Conservation (phyloP, 2,888 invertebrate genomes). For the Salpingus planirostris region DNA sequence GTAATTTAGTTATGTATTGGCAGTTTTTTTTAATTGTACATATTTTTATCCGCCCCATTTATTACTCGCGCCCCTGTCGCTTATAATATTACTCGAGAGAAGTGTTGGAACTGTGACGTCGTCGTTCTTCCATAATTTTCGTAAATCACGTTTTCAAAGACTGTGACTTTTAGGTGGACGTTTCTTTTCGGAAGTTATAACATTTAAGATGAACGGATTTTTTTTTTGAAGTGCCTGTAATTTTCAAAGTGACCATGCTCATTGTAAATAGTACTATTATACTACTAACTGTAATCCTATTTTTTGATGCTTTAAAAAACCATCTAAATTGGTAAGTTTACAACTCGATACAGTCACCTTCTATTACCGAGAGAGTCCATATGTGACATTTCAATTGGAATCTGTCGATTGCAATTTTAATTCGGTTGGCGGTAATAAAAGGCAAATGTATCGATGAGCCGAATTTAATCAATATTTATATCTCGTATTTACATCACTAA, state of each 20-base stretch:
- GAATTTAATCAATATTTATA: no score
- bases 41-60: constrained; percentile 3
- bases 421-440: no score
- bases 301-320: constrained; percentile 25
- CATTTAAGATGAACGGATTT: no score
- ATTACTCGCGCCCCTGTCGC: no score
- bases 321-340: no score
- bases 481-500: constrained; percentile 26
- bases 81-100: no score
- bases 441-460: no score
- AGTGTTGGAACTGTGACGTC: constrained; percentile 1
- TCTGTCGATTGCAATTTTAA: no score
- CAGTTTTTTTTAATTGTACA: constrained; percentile 11
- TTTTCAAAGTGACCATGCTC: constrained; percentile 16
- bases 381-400: constrained; percentile 23
- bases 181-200: no score
- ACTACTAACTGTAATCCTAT: constrained; percentile 19
- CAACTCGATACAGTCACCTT: no score
- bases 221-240: constrained; percentile 24
- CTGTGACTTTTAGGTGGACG: no score
- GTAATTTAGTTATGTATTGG: constrained; percentile 10
- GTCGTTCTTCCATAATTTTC: constrained; percentile 11
- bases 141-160: constrained; percentile 8
- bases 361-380: constrained; percentile 17
- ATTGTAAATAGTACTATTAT: constrained; percentile 21